Conservation (phyloP, 1,140 invertebrate species). For the Pseudomyrmex gracilis region DNA sequence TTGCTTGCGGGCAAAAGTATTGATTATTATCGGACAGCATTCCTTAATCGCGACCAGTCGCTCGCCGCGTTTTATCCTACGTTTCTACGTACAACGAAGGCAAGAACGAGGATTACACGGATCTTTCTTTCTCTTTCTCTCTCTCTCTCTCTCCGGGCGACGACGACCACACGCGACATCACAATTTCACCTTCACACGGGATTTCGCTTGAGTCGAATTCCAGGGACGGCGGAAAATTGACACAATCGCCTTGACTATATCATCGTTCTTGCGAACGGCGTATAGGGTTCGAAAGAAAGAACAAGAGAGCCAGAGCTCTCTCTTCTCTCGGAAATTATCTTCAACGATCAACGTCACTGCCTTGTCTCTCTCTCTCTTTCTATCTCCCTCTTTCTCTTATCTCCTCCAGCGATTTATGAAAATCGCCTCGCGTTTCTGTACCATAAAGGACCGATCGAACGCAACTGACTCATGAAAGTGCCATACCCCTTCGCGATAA, state of each 20-base stretch:
- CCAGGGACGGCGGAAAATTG: constrained; percentile 23
- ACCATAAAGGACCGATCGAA: constrained; percentile 74
- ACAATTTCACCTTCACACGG: constrained; percentile 22
- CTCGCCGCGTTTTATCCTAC: neutral
- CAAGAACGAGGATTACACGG: constrained; percentile 10
- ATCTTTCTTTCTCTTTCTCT: neutral
- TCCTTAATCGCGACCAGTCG: neutral
- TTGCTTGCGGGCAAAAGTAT: neutral
- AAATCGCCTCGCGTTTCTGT: constrained; percentile 71
- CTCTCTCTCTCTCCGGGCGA: too few relatives aligned
- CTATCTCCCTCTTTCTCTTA: constrained; percentile 41
- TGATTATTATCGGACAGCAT: constrained; percentile 27
- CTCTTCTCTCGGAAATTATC: constrained; percentile 23
- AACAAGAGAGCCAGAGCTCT: constrained; percentile 4
- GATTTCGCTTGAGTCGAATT: constrained; percentile 20
- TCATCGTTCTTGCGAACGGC: constrained; percentile 14
- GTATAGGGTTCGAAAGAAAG: constrained; percentile 11
- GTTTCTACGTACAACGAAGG: neutral
- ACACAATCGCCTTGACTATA: constrained; percentile 19
- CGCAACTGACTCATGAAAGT: constrained; percentile 75
- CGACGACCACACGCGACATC: constrained; percentile 13
- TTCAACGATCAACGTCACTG: constrained; percentile 10
- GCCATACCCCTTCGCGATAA: constrained; percentile 82
- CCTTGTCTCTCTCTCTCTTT: neutral
- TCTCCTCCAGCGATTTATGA: constrained; percentile 74